Base-by-base conservation (phyloP, 2,113 vertebrate genomes). In the Coreoperca whiteheadi region DNA sequence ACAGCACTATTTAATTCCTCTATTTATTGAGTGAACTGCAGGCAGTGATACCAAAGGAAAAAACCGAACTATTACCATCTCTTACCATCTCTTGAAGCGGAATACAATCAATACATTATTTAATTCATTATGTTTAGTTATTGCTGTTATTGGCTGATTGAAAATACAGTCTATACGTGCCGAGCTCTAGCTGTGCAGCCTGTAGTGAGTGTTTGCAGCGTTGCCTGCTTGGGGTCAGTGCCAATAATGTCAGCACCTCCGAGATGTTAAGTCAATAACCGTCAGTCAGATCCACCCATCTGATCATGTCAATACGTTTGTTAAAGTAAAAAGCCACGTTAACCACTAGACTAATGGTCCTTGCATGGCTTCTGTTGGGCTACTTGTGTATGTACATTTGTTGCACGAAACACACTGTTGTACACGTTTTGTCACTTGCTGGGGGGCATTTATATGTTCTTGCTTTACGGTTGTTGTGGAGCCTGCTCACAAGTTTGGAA, bases 1-100 rank as follows among this genome's bases (percentile, higher is more conserved):
- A 83, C 75, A 80, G 80, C 72, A 74, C 77, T 20, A 51, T 89
- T 87, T 89, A 89, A 91, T 83, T 87, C 86, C 63, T 89, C 79
- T 87, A 73, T 93, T 93, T 92, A 84, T 90, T 81, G 85, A 77
- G 56, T 79, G 70, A 91, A 83, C 81, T 72, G 74, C 66, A 80
- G 74, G 79, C 70, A 64, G 74, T 50, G 70, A 72, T 43, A 79
- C 85, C 73, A 82, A 37, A 76, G 32, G 43, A 70, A 72, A 37
- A 20, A 78, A 67, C 69, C 32, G 41, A 68, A 15, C 65, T 69
- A 57, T 72, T 61, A 63, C 32, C 12, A 28, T 79, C 60, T 77
- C 51, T 72, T 61, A 63, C 32, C 12, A 28, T 79, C 60, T 77
- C 51, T 81, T 57, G 48, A 87, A 77, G 76, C 57, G 32, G 46